Base-by-base conservation (phyloP, 2,888 invertebrate genomes). In the Shargacucullia verbasci region DNA sequence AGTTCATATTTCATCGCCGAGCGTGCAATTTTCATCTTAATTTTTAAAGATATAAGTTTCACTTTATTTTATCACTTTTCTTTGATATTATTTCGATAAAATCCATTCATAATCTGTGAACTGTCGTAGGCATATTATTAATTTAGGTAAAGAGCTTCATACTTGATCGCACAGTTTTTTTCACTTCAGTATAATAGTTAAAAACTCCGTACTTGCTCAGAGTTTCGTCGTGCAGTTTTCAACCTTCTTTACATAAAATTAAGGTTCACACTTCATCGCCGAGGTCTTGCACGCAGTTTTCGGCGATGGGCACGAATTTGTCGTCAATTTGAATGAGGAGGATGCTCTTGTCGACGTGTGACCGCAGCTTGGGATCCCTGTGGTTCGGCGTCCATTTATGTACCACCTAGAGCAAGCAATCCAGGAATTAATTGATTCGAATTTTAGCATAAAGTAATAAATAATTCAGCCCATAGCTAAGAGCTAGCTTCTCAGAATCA, bases 331-430 rank as follows among this genome's bases (percentile, higher is more conserved):
- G 97, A n/a, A 99, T 95, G 12, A 99, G 95, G 13, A 99, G 95
- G 59, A 99, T 98, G 48, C 97, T 98, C 79, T 98, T 96, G 91
- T 99, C 99, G 12, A 98, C 97, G 87, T 99, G 98, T 4, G 99
- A 99, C 13, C 99, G 95, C 56, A 97, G 96, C 74, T 96, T 96
- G 0, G 97, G 96, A 85, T 99, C 98, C 49, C 97, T 95, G 92
- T 99, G 99, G 90, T 97, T 97, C 0, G 99, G 99, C 34, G 96
- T 96, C 99, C 99, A 99, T 72, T 97, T 97, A 89, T 99, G 99
- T 9, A 99, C 98, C 50, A 98, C 97, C 95, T 97, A 83, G 0
- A 70, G 12, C 0, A 2, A 34, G 12, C 38, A 34, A 0, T 15
- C 10, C 11, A 43, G 27, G 20, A 0, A 41, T 13, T 15, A 20